Evolutionary conservation across 2,113 vertebrate species (phyloP), one percentile per base, ranked within the genome.

Genomic region (Microtus richardsoni): DNA sequence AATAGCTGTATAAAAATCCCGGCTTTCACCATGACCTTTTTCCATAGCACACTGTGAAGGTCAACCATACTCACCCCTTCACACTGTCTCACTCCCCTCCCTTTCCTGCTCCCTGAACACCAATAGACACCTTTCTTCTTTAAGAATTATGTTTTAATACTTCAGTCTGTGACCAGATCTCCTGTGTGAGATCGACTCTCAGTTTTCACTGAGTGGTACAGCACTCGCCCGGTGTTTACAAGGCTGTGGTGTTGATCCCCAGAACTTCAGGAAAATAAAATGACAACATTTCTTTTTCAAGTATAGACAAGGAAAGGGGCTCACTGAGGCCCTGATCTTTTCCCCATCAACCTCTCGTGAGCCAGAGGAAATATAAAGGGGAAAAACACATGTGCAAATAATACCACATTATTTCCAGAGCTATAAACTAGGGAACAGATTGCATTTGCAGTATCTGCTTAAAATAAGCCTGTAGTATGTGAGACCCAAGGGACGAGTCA

Each of bases 401-500:
- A 93, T 91, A 92, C 74, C 75, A 58, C 49, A 13, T 89, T 96
- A 96, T 95, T 96, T 97, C 92, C 86, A 97, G 91, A 86, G 70
- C 92, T 83, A 54, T 83, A 96, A 95, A 94, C 94, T 95, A 79
- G 64, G 49, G 86, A 95, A 92, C 91, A 96, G 94, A 96, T 95
- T 95, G 86, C 78, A 93, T 95, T 98, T 91, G 95, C 2, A 0
- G 83, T 98, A 98, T 98, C 97, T 97, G 95, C 97, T 98, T 98
- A 95, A 98, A 98, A 95, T 97, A 98, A 97, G 96, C 96, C 96
- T 94, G 89, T 85, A 95, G 96, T 97, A 97, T 95, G 95, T 98
- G 98, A 98, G 94, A 97, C 96, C 95, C 94, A 91, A 93, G 97
- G 94, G 98, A 96, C 97, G 96, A 75, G 95, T 98, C 97, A 98